Conservation (phyloP, 53 echinoderm and acorn worm species). For the Holothuria leucospilota region DNA sequence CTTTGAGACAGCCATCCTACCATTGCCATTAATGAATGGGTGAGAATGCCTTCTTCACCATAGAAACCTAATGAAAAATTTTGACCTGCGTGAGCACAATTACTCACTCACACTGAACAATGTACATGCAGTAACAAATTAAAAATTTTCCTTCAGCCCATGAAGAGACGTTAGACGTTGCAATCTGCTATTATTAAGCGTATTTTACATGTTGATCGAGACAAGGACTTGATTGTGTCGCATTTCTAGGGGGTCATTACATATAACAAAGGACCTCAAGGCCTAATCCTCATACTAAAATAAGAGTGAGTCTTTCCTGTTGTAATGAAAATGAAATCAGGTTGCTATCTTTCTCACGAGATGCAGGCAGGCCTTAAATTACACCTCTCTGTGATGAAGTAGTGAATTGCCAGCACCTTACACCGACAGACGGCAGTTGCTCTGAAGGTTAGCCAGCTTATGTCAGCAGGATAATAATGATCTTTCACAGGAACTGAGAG, state of each 20-base stretch:
- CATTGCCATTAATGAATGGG: constrained; percentile 11
- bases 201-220: too few species aligned
- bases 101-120: too few species aligned
- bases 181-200: too few species aligned
- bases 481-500: constrained; percentile 21
- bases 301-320: not conserved
- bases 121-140: too few species aligned
- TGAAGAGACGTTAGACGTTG: too few species aligned
- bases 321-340: constrained; percentile 25
- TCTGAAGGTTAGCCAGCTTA: constrained; percentile 10
- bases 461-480: constrained; percentile 35
- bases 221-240: too few species aligned
- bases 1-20: not conserved
- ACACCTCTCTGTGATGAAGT: constrained; percentile 2
- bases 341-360: constrained; percentile 11
- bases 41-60: not conserved
- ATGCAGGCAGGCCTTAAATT: too few species aligned
- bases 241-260: not conserved
- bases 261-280: constrained; percentile 14
- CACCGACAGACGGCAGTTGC: not conserved
- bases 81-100: constrained; percentile 11
- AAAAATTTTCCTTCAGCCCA: too few species aligned
- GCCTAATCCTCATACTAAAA: constrained; percentile 6
- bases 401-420: constrained; percentile 25
- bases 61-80: not conserved